These are phyloP conservation scores for Datnioides undecimradiatus DNA, from an alignment of 2,113 vertebrate genomes.

Conservation along the genomic window DNA sequence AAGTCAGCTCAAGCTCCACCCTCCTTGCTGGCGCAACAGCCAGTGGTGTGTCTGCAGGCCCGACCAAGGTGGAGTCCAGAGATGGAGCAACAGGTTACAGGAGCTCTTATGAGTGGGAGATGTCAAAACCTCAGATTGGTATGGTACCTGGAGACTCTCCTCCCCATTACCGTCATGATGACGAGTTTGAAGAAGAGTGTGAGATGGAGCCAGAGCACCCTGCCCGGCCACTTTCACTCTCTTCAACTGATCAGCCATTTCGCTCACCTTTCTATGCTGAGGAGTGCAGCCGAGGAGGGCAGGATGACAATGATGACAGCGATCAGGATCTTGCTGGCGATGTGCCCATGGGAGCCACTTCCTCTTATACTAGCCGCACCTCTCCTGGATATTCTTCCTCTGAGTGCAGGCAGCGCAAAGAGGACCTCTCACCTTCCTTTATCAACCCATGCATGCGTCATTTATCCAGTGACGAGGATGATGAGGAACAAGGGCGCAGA, in stretches of 20 bases:
- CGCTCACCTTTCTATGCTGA: conserved; percentile 81
- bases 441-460: conserved; percentile 92
- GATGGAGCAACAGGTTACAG: conserved; percentile 77
- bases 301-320: conserved; percentile 73
- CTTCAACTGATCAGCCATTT: conserved; percentile 87
- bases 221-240: conserved; percentile 86
- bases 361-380: conserved; percentile 75
- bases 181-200: conserved; percentile 85
- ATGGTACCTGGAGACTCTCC: conserved; percentile 83
- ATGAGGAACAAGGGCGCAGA: conserved; percentile 83
- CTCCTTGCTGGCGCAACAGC: conserved; percentile 50
- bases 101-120: conserved; percentile 80
- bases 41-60: conserved; percentile 56
- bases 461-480: conserved; percentile 89
- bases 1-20: conserved; percentile 82
- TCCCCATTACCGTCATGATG: conserved; percentile 83
- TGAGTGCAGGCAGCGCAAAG: conserved; percentile 87
- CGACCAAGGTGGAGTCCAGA: conserved; percentile 68
- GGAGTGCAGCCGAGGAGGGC: conserved; percentile 66
- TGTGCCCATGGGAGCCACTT: conserved; percentile 74
- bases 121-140: conserved; percentile 76
- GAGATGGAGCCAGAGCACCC: conserved; percentile 86
- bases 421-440: conserved; percentile 95
- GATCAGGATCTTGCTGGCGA: conserved; percentile 82
- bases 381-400: conserved; percentile 84